Evolutionary conservation across 2,797 vertebrate species (phyloP).

Genomic region (Propithecus deckenii): DNA sequence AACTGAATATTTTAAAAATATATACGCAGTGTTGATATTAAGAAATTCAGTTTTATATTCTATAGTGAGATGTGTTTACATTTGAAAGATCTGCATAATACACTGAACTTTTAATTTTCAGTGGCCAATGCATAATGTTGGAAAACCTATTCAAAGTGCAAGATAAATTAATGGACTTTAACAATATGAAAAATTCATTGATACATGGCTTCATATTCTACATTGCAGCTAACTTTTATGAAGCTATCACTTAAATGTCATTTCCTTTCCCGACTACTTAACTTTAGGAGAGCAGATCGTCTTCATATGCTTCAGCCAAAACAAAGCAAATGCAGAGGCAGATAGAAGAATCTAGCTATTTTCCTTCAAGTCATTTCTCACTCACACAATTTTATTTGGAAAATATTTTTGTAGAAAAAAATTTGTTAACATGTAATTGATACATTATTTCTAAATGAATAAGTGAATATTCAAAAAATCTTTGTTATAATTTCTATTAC

Average conservation of each 20-base stretch:
- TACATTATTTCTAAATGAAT: conserved; percentile 17
- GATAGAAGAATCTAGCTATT: not conserved
- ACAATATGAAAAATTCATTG: not conserved
- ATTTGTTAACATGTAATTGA: not conserved
- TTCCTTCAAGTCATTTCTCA: conserved; percentile 28
- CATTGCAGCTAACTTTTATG: not conserved
- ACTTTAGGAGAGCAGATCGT: not conserved
- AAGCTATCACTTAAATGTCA: not conserved
- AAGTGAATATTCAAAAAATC: not conserved
- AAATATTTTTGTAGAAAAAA: conserved; percentile 7
- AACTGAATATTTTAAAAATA: not conserved
- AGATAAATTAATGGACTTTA: conserved; percentile 4
- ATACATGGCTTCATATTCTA: not conserved
- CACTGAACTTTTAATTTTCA: not conserved
- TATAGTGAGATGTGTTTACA: not conserved
- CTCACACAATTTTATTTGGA: not conserved
- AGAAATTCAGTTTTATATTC: not conserved
- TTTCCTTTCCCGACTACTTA: not conserved
- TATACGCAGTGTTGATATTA: not conserved
- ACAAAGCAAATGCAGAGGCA: not conserved
- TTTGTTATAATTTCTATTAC: not conserved
- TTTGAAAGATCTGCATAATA: not conserved
- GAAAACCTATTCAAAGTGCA: not conserved
- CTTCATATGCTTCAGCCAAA: not conserved
- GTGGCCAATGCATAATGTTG: not conserved